These are phyloP conservation scores for Aeoliscus strigatus DNA, from an alignment of 2,797 vertebrate genomes.

Conservation along the genomic window DNA sequence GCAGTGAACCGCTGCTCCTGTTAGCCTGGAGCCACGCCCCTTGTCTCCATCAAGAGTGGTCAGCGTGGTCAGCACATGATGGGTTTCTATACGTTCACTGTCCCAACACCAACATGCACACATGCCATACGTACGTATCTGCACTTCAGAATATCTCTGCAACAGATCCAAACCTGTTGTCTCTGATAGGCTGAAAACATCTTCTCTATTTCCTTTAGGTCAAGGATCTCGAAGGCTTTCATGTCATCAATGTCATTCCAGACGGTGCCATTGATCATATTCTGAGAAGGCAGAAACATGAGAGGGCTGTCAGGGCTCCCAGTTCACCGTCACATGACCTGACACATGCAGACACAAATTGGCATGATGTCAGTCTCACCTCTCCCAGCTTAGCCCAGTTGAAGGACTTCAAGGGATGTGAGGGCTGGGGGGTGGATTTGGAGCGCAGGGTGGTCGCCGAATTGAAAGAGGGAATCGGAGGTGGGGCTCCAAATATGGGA, in stretches of 20 bases:
- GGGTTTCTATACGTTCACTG: not conserved
- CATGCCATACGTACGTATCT: not conserved
- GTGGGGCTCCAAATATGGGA: slow-evolving; percentile 80
- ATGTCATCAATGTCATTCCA: slow-evolving; percentile 96
- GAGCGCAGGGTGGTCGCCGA: slow-evolving; percentile 72
- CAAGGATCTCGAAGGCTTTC: slow-evolving; percentile 86
- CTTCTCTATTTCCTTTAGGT: slow-evolving; percentile 96
- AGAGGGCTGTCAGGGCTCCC: too few relatives aligned
- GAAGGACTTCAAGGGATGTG: slow-evolving; percentile 95
- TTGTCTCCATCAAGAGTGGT: slow-evolving; percentile 10
- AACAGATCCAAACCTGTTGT: slow-evolving; percentile 83
- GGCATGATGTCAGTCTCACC: slow-evolving; percentile 70
- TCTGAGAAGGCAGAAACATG: slow-evolving; percentile 63
- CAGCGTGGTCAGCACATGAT: too few relatives aligned
- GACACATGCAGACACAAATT: too few relatives aligned
- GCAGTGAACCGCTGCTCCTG: slow-evolving; percentile 55
- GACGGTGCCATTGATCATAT: slow-evolving; percentile 89
- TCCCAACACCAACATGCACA: slow-evolving; percentile 10
- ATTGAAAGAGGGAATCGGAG: slow-evolving; percentile 75
- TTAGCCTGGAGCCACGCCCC: slow-evolving; percentile 36
- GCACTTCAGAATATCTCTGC: not conserved
- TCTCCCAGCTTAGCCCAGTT: slow-evolving; percentile 96
- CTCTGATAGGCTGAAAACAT: slow-evolving; percentile 98
- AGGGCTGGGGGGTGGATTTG: slow-evolving; percentile 90
- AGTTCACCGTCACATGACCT: too few relatives aligned